Base-by-base conservation (phyloP, 30 jellyfish, hydroid and myxozoan species). In the Aurelia sp. region DNA sequence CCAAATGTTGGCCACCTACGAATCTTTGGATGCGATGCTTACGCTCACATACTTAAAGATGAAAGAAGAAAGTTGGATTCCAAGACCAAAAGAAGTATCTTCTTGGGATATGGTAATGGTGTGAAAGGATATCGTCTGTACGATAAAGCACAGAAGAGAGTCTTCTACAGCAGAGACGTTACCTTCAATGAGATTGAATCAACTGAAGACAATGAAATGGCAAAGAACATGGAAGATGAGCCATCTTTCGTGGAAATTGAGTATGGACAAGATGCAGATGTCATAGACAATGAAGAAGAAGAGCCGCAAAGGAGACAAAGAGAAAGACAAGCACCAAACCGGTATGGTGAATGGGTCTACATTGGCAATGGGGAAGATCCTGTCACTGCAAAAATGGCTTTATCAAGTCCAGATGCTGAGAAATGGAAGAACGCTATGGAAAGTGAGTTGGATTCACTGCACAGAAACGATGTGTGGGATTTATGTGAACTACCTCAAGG, bases 1-100 rank as follows among this genome's bases (percentile, higher is more conserved):
- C 96, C 96, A 48, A 59, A 72, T 40, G 94, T 79, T 10, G 63
- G 40, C 33, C 55, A 88, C 62, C 79, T 88, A 8, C 27, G 94
- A 22, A 65, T 64, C 6, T 87, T 87, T 57, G 92, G 92, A 7
- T 87, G 96, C 79, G n/a, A 52, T 15, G 92, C 90, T n/a, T 78
- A 76, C 55, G 94, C 94, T 22, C 93, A 77, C 24, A 72, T 87
- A 58, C 68, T 82, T 35, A 68, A 87, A 40, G 73, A 48, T n/a
- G 87, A 86, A 68, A 63, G 80, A 18, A 59, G 66, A 58, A 89
- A 82, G 73, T 24, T 81, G 60, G 96, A 81, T 60, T 55, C 78
- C 17, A 88, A 86, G 64, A 51, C 94, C 11, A 50, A 48, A 60
- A 66, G 30, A 40, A 63, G 55, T 64, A 58, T 69, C 40, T 63